Percentiles rank a stretch among this genome's conserved stretches.
Conservation (phyloP, 2,888 invertebrate genomes). For the Stenotaenia linearis region DNA sequence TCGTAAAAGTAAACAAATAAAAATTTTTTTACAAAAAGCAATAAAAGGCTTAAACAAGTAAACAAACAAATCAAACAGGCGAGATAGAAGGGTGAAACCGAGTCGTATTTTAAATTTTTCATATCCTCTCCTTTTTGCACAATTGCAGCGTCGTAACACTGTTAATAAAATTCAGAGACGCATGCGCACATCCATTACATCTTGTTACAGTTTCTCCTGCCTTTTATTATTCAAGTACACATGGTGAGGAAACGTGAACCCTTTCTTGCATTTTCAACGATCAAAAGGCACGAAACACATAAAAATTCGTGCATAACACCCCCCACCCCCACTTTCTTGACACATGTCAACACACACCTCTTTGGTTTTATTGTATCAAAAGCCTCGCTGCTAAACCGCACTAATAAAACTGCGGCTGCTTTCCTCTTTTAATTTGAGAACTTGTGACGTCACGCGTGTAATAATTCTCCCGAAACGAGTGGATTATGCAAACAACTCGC, state of each 20-base stretch:
- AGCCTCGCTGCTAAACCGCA: neutral
- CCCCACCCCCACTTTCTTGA: neutral
- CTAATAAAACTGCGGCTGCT: neutral
- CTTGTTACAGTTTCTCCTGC: neutral
- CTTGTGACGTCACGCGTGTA: neutral
- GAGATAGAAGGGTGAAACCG: neutral
- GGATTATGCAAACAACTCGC: neutral
- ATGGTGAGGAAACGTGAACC: neutral
- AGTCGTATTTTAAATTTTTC: slow-evolving; percentile 23
- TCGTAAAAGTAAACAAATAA: no score
- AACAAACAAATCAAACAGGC: slow-evolving; percentile 19
- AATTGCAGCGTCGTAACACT: neutral
- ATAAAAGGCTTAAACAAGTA: no score
- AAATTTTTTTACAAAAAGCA: no score
- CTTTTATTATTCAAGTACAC: slow-evolving; percentile 10
- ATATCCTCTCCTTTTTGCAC: neutral
- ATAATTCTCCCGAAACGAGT: neutral
- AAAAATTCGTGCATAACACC: slow-evolving; percentile 10
- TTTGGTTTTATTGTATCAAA: slow-evolving; percentile 6
- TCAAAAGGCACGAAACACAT: slow-evolving; percentile 19
- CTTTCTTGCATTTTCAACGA: neutral
- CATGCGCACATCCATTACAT: slow-evolving; percentile 26
- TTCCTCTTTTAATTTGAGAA: neutral
- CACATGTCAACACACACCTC: neutral
- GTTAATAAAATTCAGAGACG: slow-evolving; percentile 15